Evolutionary conservation across 2,113 vertebrate genomes (phyloP).

Genomic region (Eulacestoma nigropectus): DNA sequence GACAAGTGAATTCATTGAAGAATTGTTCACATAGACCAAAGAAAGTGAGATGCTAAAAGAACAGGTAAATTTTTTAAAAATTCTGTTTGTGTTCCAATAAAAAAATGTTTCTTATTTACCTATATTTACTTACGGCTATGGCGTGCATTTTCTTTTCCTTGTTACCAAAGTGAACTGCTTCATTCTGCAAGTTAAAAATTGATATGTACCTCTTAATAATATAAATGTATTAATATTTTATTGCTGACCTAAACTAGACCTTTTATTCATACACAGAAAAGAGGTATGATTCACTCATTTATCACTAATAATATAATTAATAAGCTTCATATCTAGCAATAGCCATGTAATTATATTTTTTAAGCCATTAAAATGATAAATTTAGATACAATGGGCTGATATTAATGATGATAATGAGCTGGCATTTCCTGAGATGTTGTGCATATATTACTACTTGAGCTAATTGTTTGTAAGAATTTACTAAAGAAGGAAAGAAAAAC

Average conservation of each 20-base stretch:
- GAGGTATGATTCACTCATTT: not conserved
- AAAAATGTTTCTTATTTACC: not conserved
- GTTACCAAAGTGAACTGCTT: not conserved
- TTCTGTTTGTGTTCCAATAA: not conserved
- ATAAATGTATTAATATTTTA: slow-evolving; percentile 20
- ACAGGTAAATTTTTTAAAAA: not conserved
- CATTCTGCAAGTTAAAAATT: not conserved
- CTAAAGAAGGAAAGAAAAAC: not conserved
- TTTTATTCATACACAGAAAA: not conserved
- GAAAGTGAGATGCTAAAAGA: not conserved
- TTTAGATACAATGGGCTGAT: not conserved
- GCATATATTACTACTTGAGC: not conserved
- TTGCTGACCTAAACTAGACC: not conserved
- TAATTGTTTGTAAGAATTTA: not conserved
- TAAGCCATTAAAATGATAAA: not conserved
- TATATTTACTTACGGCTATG: not conserved
- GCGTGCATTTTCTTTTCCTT: not conserved
- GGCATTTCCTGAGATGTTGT: not conserved
- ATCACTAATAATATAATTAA: not conserved
- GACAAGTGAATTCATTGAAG: not conserved
- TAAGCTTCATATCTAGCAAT: not conserved
- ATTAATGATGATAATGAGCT: not conserved
- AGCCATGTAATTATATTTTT: not conserved
- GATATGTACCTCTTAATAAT: not conserved
- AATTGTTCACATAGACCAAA: not conserved